Percentiles rank a stretch among this genome's conserved stretches.
phyloP scores from a whole-genome alignment of 2,113 vertebrate genomes.

The Patagioenas fasciata region DNA sequence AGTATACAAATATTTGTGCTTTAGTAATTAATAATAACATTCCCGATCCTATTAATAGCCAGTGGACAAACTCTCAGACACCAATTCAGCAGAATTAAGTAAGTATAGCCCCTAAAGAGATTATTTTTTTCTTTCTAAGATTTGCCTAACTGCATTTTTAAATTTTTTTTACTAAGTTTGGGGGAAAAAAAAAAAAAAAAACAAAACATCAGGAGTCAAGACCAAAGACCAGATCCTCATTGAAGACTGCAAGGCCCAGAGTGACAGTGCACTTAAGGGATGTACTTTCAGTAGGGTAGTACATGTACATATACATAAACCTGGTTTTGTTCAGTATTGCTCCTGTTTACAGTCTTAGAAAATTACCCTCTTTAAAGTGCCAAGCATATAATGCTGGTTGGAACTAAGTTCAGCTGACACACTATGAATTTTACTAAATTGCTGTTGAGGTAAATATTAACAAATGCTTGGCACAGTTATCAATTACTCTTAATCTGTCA shows the following conservation, averaged over 20 bases:
- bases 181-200: fast-evolving
- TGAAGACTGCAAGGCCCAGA: neutral
- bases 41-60: neutral
- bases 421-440: neutral
- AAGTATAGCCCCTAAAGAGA: neutral
- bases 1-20: neutral
- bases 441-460: neutral
- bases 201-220: neutral
- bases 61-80: neutral
- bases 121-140: neutral
- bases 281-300: neutral
- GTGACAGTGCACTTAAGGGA: neutral
- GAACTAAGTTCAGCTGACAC: neutral
- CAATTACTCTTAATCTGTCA: neutral
- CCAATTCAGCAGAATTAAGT: neutral
- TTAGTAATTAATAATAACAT: neutral
- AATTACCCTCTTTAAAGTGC: neutral
- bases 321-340: neutral
- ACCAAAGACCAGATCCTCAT: neutral
- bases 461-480: neutral
- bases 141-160: neutral
- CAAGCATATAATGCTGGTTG: neutral
- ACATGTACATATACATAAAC: neutral
- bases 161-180: neutral
- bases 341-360: neutral